Conservation (phyloP, 2,797 vertebrate genomes). For the Leptatherina wallacei region DNA sequence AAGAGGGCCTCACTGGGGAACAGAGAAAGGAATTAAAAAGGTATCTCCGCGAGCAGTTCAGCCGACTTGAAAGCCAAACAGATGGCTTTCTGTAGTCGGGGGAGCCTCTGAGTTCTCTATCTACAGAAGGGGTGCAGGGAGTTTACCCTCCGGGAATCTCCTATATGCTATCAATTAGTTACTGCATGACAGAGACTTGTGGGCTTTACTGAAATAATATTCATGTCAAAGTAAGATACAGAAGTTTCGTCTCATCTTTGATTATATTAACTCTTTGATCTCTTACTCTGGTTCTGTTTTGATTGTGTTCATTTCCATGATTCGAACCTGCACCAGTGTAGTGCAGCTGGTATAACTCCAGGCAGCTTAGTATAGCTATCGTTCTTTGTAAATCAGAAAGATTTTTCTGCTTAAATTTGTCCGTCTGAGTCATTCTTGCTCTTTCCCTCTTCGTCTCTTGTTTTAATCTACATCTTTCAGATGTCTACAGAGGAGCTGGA, state of each 20-base stretch:
- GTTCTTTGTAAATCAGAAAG: background rate
- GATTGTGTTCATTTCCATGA: slow-evolving; percentile 14
- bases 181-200: slow-evolving; percentile 40
- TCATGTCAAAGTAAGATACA: slow-evolving; percentile 2
- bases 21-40: slow-evolving; percentile 61
- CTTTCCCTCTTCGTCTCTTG: slow-evolving; percentile 2
- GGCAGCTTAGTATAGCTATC: background rate
- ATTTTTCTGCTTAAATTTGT: background rate
- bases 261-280: background rate
- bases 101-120: slow-evolving; percentile 67
- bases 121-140: slow-evolving; percentile 60
- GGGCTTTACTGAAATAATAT: slow-evolving; percentile 42
- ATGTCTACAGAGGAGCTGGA: slow-evolving; percentile 86
- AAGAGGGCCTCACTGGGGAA: slow-evolving; percentile 56
- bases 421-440: background rate
- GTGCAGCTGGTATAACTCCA: slow-evolving; percentile 14
- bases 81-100: slow-evolving; percentile 67
- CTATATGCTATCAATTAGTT: slow-evolving; percentile 64
- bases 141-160: slow-evolving; percentile 44
- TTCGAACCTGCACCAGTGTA: slow-evolving; percentile 4
- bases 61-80: slow-evolving; percentile 75
- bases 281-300: background rate
- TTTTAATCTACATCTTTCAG: slow-evolving; percentile 52
- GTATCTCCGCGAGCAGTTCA: slow-evolving; percentile 63
- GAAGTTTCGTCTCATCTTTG: slow-evolving; percentile 8